Evolutionary conservation across 1,140 invertebrate species (phyloP), one percentile per base, ranked within the genome.

Genomic region (Zaprionus capensis): DNA sequence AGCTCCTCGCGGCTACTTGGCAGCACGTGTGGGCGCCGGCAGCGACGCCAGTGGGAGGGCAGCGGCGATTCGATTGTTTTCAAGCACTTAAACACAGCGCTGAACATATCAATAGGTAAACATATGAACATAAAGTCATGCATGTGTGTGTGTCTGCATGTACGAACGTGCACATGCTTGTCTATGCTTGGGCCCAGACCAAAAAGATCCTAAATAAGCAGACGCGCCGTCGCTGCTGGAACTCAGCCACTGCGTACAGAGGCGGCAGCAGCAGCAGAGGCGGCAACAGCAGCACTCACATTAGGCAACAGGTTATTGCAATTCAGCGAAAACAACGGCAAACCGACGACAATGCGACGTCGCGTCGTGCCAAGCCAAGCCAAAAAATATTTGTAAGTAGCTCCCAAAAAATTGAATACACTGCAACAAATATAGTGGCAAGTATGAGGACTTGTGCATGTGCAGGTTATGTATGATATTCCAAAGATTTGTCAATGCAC

Each of bases 221-320:
- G 46, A 58, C 6, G 55, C 65, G n/a, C 31, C 26, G n/a, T 46
- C 26, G 64, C 64, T 56, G 66, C 58, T 70, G 72, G 58, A 75
- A 71, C 68, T 58, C 73, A 55, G 72, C 66, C 41, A 53, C 66
- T 41, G 62, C 55, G 41, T 58, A 34, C 44, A 31, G 28, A 31
- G 20, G 0, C 20, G 0, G 11, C 46, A 11, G 11, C 46, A 7
- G 17, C 1, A 2, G 20, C 46, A 14, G 46, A 20, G 7, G 20
- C 46, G 5, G 46, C 38, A 9, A 20, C 41, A 49, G 41, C 71
- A 63, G 64, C 36, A 70, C 66, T 85, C 81, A 84, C 75, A 88
- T 88, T 88, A 82, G 85, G 84, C 84, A 88, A 88, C 85, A 88
- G 85, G 85, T 88, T 88, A 88, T 88, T 87, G 85, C 84, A 88